Evolutionary conservation across 53 echinoderm and acorn worm genomes (phyloP).

Genomic region (Paracentrotus lividus): DNA sequence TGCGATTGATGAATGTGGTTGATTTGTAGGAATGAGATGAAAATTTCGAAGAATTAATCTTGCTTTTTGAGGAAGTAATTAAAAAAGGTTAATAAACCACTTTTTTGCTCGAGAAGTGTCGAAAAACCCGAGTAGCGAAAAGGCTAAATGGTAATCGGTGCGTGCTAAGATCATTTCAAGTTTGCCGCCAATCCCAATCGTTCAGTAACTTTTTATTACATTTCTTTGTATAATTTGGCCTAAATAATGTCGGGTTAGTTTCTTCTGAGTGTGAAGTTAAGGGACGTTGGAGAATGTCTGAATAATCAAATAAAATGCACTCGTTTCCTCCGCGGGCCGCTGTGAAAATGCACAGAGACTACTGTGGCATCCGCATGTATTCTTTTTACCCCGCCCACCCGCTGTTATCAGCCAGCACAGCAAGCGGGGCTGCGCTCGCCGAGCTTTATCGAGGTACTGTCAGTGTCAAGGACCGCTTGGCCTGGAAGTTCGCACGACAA

Average conservation of each 20-base stretch:
- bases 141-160: background rate
- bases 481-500: conserved; percentile 47
- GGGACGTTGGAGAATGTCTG: conserved; percentile 33
- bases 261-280: background rate
- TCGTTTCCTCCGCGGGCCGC: conserved; percentile 2
- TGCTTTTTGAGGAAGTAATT: background rate
- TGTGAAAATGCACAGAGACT: conserved; percentile 50
- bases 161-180: background rate
- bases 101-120: background rate
- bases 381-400: background rate
- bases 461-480: conserved; percentile 53
- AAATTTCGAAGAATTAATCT: no score
- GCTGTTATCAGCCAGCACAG: conserved; percentile 7
- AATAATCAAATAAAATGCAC: conserved; percentile 50
- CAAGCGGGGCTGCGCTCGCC: conserved; percentile 9
- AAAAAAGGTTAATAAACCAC: background rate
- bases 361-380: conserved; percentile 22
- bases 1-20: background rate
- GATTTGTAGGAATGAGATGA: background rate
- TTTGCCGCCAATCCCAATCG: background rate
- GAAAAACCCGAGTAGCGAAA: background rate
- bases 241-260: background rate
- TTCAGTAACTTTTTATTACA: background rate
- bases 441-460: background rate
- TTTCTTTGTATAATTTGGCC: conserved; percentile 35